Percentiles rank a stretch among this genome's conserved stretches.
phyloP scores from a whole-genome alignment of 2,113 vertebrate genomes.

The Candoia aspera region DNA sequence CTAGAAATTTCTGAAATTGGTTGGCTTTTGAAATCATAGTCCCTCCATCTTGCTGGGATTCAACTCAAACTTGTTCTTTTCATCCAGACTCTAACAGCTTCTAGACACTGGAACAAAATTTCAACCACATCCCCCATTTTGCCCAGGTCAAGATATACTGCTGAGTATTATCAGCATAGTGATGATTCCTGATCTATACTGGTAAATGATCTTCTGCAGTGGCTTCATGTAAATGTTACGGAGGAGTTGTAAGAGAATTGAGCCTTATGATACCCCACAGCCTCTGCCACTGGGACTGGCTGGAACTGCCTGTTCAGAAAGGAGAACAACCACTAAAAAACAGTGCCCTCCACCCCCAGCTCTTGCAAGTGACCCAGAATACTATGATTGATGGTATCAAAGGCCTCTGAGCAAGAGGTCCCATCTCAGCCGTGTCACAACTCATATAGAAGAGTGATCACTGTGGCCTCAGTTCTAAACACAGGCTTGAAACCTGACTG shows the following conservation, averaged over 20 bases:
- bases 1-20: background rate
- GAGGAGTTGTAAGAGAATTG: background rate
- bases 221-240: background rate
- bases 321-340: background rate
- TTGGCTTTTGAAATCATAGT: background rate
- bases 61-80: background rate
- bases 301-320: background rate
- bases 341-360: background rate
- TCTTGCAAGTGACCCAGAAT: background rate
- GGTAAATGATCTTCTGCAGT: background rate
- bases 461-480: background rate
- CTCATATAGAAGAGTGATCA: background rate
- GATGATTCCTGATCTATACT: background rate
- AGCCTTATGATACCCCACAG: background rate
- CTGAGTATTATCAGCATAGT: background rate
- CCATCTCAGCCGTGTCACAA: background rate
- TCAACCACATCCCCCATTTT: background rate
- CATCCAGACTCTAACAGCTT: background rate
- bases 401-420: background rate
- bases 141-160: background rate
- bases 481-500: background rate
- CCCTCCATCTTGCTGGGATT: background rate
- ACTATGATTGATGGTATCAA: background rate
- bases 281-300: background rate
- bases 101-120: background rate